Percentiles rank a stretch among this genome's conserved stretches.
These are phyloP conservation scores for Drosophila sucinea DNA, from an alignment of 1,140 invertebrate species.

Conservation along the genomic window DNA sequence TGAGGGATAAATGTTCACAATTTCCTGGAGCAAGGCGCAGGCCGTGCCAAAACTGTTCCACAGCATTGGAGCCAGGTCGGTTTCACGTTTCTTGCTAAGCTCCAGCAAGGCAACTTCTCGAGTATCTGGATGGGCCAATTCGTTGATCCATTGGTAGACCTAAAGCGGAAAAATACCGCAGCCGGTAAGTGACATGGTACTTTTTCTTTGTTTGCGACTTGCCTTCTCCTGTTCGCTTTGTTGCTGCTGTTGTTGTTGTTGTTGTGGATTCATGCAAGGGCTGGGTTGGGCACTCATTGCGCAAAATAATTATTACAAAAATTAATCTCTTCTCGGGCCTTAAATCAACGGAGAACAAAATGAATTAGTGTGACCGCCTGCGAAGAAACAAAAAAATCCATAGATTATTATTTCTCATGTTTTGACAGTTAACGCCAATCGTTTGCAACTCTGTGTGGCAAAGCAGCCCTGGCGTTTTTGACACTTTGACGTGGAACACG, in stretches of 20 bases:
- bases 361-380: not conserved
- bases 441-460: slow-evolving; percentile 30
- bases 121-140: slow-evolving; percentile 96
- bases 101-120: slow-evolving; percentile 98
- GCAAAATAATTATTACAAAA: not conserved
- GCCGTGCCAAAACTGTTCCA: slow-evolving; percentile 99
- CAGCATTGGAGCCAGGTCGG: slow-evolving; percentile 97
- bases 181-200: not conserved
- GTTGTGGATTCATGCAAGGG: slow-evolving; percentile 74
- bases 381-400: not conserved
- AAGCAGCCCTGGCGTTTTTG: slow-evolving; percentile 50
- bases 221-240: slow-evolving; percentile 79
- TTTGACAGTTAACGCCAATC: not conserved
- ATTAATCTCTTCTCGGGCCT: not conserved
- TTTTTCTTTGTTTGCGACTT: not conserved
- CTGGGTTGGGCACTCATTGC: slow-evolving; percentile 77
- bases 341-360: slow-evolving; percentile 13
- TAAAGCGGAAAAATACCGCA: slow-evolving; percentile 13
- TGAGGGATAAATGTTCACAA: slow-evolving; percentile 98
- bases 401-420: not conserved
- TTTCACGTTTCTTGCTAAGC: slow-evolving; percentile 98
- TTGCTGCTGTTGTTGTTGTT: slow-evolving; percentile 50
- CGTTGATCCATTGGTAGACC: slow-evolving; percentile 88
- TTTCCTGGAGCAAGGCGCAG: slow-evolving; percentile 96
- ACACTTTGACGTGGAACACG: slow-evolving; percentile 65